Evolutionary conservation across 2,888 invertebrate genomes (phyloP).

Genomic region (Papilio protenor): DNA sequence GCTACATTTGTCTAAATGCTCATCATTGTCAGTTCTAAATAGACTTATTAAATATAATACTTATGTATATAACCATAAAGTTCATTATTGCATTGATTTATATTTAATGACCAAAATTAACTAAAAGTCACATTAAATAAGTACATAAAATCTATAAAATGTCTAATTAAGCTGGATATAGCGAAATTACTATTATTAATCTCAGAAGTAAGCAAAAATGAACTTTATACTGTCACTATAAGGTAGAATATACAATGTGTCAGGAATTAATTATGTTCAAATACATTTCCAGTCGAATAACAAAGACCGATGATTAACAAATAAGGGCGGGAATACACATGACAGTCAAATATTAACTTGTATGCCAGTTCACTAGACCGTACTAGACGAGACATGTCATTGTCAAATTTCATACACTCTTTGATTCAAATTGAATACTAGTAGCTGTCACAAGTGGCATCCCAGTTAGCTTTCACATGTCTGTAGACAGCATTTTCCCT

Average conservation of each 20-base stretch:
- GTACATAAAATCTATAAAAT: background rate
- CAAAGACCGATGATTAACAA: no score
- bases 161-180: background rate
- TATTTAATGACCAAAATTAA: background rate
- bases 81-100: slow-evolving; percentile 13
- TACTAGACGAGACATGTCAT: no score
- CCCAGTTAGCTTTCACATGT: no score
- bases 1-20: slow-evolving; percentile 1
- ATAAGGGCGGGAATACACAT: no score
- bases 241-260: background rate
- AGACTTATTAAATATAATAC: background rate
- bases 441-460: no score
- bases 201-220: background rate
- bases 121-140: background rate
- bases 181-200: background rate
- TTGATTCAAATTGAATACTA: no score
- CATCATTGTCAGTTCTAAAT: background rate
- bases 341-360: no score
- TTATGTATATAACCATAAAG: background rate
- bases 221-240: slow-evolving; percentile 7
- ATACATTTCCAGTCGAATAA: no score
- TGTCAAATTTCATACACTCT: no score
- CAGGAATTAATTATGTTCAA: background rate
- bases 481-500: no score
- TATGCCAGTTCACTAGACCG: no score